Conservation (phyloP, 2,113 vertebrate genomes). For the Brachyhypopomus occidentalis region DNA sequence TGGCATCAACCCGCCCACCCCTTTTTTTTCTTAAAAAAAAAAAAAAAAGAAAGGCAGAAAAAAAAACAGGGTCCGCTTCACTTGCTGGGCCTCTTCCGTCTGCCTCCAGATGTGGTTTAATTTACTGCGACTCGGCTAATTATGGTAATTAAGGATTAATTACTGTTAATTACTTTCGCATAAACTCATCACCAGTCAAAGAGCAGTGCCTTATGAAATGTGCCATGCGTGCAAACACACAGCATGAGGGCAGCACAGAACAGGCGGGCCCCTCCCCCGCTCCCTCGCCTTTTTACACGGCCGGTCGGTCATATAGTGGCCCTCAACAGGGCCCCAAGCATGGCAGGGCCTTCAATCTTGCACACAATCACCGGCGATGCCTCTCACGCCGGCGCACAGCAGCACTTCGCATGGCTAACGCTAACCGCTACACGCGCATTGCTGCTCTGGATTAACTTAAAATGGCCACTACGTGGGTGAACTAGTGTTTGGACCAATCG, state of each 20-base stretch:
- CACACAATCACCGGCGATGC: constrained; percentile 38
- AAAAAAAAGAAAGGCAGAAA: constrained; percentile 48
- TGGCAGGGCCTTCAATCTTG: constrained; percentile 65
- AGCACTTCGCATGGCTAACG: background rate
- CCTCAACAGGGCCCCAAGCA: constrained; percentile 67
- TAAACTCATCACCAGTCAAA: constrained; percentile 99
- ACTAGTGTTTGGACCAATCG: background rate
- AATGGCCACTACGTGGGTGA: no score
- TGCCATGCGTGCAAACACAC: constrained; percentile 86
- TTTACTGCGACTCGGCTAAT: constrained; percentile 99
- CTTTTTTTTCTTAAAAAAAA: constrained; percentile 59
- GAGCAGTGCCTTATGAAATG: constrained; percentile 99
- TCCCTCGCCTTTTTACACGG: constrained; percentile 59
- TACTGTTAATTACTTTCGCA: constrained; percentile 99
- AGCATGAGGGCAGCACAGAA: constrained; percentile 50
- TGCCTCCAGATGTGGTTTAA: constrained; percentile 99
- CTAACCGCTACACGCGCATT: background rate
- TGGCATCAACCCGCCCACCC: constrained; percentile 71
- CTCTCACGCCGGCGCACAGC: background rate
- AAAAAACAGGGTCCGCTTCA: constrained; percentile 75
- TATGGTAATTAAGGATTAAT: constrained; percentile 99
- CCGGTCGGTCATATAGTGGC: constrained; percentile 60
- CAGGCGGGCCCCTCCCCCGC: constrained; percentile 63
- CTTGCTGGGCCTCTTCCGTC: constrained; percentile 83
- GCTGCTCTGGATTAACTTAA: background rate